These are phyloP conservation scores for Stomorhina lunata DNA, from an alignment of 2,888 invertebrate species.

Conservation along the genomic window DNA sequence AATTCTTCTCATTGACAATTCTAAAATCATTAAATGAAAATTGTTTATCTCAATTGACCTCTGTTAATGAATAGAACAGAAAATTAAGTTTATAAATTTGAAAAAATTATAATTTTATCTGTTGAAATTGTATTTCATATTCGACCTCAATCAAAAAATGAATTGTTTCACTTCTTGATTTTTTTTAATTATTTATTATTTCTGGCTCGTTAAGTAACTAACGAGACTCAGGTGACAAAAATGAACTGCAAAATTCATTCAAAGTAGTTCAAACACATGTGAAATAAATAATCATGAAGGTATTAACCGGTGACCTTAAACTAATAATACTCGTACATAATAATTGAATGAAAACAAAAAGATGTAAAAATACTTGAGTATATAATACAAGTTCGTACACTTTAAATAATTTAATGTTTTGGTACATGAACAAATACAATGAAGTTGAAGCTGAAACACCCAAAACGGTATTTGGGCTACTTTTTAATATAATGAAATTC, in stretches of 20 bases:
- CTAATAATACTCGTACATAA: too few relatives aligned
- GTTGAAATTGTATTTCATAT: background rate
- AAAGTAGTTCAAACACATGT: background rate
- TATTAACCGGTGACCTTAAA: background rate
- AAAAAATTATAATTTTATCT: background rate
- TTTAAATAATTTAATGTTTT: constrained; percentile 25
- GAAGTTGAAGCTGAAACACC: background rate
- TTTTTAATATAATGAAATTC: constrained; percentile 32
- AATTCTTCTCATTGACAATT: too few relatives aligned
- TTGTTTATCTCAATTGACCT: too few relatives aligned
- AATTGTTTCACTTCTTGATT: constrained; percentile 5
- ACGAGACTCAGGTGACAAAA: constrained; percentile 6
- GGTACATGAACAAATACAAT: constrained; percentile 33
- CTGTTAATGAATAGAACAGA: too few relatives aligned
- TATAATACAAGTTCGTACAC: background rate
- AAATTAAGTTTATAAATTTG: too few relatives aligned
- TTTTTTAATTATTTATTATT: background rate
- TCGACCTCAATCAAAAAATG: background rate
- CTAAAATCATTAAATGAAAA: too few relatives aligned
- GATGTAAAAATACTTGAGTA: background rate
- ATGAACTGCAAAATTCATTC: background rate
- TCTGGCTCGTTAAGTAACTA: constrained; percentile 25
- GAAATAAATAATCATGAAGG: background rate
- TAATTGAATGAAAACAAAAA: background rate
- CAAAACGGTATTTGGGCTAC: constrained; percentile 2